A percentile compares a stretch with the other conserved stretches of the same genome.
These are phyloP conservation scores for Amiota mariae DNA, from an alignment of 2,888 invertebrate genomes.

Conservation along the genomic window DNA sequence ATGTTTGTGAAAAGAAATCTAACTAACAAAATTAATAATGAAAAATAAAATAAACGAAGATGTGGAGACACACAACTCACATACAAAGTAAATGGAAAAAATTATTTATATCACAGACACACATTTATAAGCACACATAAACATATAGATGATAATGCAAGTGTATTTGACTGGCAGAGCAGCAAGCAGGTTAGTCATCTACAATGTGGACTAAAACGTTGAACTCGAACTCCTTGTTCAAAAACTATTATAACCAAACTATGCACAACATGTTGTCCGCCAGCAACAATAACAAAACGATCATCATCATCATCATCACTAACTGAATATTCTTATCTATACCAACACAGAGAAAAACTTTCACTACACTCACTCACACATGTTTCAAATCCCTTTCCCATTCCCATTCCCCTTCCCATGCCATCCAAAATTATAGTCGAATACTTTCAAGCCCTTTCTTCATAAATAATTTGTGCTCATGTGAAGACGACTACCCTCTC, in stretches of 20 bases:
- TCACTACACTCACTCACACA: slow-evolving; percentile 10
- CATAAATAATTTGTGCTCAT: slow-evolving; percentile 10
- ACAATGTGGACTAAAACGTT: not conserved
- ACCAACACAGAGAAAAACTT: slow-evolving; percentile 38
- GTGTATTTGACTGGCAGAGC: slow-evolving; percentile 52
- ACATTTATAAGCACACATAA: slow-evolving; percentile 28
- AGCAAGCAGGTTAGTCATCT: slow-evolving; percentile 18
- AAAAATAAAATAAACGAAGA: slow-evolving; percentile 47
- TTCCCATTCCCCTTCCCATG: not conserved
- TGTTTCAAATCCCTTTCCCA: not conserved
- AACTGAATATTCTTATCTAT: slow-evolving; percentile 66
- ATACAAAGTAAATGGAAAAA: not conserved
- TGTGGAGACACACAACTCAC: not conserved
- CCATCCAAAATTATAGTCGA: not conserved
- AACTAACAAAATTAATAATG: slow-evolving; percentile 64
- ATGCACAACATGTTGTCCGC: slow-evolving; percentile 11
- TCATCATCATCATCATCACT: slow-evolving; percentile 49
- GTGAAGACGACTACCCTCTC: not conserved
- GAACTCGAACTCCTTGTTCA: slow-evolving; percentile 38
- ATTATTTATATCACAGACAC: slow-evolving; percentile 34
- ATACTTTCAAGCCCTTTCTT: not conserved
- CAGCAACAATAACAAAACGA: slow-evolving; percentile 20
- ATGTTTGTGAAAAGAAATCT: slow-evolving; percentile 59
- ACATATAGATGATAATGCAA: slow-evolving; percentile 59
- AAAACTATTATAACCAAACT: not conserved